Conservation (phyloP, 1,140 invertebrate genomes). For the Drosophila tani region DNA sequence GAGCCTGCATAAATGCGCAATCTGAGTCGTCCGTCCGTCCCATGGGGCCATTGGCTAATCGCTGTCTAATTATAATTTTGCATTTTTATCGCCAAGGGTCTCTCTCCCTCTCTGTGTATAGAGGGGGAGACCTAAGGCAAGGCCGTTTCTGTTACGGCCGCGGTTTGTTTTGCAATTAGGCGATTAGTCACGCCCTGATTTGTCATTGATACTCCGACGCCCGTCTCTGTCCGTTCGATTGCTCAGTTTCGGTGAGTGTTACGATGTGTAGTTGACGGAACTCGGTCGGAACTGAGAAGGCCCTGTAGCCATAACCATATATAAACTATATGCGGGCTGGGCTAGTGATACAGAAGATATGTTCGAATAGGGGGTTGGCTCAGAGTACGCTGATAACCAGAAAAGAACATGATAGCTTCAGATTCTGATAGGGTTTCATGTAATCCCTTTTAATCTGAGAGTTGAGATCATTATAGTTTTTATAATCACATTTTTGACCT, state of each 20-base stretch:
- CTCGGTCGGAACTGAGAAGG: neutral
- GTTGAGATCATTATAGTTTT: neutral
- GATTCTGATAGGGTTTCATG: neutral
- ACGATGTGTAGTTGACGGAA: neutral
- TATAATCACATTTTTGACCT: neutral
- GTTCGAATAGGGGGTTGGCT: neutral
- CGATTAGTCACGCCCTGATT: constrained; percentile 78
- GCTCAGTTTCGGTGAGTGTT: constrained; percentile 43
- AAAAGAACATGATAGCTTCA: constrained; percentile 9
- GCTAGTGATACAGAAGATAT: constrained; percentile 12
- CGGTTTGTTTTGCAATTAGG: constrained; percentile 70
- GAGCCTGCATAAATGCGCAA: constrained; percentile 77
- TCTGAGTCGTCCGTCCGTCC: constrained; percentile 37
- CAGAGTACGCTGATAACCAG: constrained; percentile 17
- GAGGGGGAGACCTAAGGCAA: constrained; percentile 7
- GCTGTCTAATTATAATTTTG: constrained; percentile 76
- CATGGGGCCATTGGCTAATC: constrained; percentile 63
- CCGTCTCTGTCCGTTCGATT: constrained; percentile 10
- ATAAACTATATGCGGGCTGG: constrained; percentile 30
- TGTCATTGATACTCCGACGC: constrained; percentile 66
- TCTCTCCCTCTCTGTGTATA: neutral
- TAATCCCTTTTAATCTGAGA: neutral
- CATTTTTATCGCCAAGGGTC: constrained; percentile 62
- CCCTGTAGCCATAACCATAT: constrained; percentile 5
- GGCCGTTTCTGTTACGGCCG: constrained; percentile 45